Conservation (phyloP, 2,888 invertebrate species). For the Cinara cedri region DNA sequence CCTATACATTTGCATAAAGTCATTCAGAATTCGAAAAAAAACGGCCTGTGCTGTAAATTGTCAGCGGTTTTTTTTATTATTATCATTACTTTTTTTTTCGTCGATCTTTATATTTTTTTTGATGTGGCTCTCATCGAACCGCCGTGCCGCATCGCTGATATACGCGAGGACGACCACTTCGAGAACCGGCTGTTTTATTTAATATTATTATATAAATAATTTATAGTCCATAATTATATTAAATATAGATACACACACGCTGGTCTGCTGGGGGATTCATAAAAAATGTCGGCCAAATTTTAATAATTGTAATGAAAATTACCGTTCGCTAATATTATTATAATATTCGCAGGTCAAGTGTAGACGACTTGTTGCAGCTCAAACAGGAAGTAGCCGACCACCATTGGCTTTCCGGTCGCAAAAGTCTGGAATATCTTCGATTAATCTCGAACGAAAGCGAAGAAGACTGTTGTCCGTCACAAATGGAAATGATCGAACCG, state of each 20-base stretch:
- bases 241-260: background rate
- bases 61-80: background rate
- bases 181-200: conserved; percentile 30
- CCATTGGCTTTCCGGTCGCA: conserved; percentile 68
- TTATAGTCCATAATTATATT: no score
- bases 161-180: conserved; percentile 14
- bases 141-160: no score
- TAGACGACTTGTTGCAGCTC: conserved; percentile 58
- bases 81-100: background rate
- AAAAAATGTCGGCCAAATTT: background rate
- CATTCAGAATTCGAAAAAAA: conserved; percentile 30
- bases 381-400: conserved; percentile 59
- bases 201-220: background rate
- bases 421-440: conserved; percentile 72
- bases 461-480: conserved; percentile 80
- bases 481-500: conserved; percentile 78
- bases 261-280: background rate
- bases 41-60: conserved; percentile 10
- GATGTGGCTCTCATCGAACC: no score
- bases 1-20: conserved; percentile 25
- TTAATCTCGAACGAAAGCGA: conserved; percentile 68
- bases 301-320: no score
- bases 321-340: no score
- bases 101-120: background rate
- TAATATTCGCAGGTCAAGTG: conserved; percentile 58